Base-by-base conservation (phyloP, 2,113 vertebrate genomes). In the Himantopus leucocephalus region DNA sequence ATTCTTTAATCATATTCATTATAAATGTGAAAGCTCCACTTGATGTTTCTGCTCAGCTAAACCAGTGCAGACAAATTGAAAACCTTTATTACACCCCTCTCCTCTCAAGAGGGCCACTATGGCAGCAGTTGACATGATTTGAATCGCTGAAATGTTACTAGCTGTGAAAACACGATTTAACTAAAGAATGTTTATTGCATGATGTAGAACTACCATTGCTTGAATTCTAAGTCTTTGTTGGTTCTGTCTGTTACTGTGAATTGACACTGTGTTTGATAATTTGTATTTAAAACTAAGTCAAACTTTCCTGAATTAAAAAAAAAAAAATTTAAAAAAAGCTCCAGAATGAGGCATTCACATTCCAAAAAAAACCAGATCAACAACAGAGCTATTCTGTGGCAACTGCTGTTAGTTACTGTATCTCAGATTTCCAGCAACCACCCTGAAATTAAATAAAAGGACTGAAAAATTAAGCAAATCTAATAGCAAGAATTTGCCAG, bases 11-110 rank as follows among this genome's bases (percentile, higher is more conserved):
- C 67, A 70, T 91, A 79, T 94, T 95, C 76, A 89, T 94, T 93
- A 95, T 89, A 90, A 93, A 94, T 85, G 21, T 85, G 85, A 96
- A 97, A 95, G n/a, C 32, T 77, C 47, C 79, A 87, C 81, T 96
- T 94, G 66, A 82, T 95, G 52, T 92, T 95, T 97, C 91, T 72
- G 89, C 81, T 96, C 85, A 93, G 62, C 68, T 96, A 96, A 90
- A 90, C 41, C 35, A 95, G 35, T 63, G 59, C 35, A 94, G 89
- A 88, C 37, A 94, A 91, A 96, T 77, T 95, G 92, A 97, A 97
- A 96, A 93, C 58, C 70, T 94, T 90, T 93, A 92, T 96, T 96
- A 94, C 21, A 70, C 45, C 55, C 47, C 3, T 74, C 45, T 92
- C 10, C 47, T 97, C 96, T 97, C 92, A 96, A 94, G 93, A 96